These are phyloP conservation scores for Ptilonorhynchus violaceus DNA, from an alignment of 2,113 vertebrate species.

Conservation along the genomic window DNA sequence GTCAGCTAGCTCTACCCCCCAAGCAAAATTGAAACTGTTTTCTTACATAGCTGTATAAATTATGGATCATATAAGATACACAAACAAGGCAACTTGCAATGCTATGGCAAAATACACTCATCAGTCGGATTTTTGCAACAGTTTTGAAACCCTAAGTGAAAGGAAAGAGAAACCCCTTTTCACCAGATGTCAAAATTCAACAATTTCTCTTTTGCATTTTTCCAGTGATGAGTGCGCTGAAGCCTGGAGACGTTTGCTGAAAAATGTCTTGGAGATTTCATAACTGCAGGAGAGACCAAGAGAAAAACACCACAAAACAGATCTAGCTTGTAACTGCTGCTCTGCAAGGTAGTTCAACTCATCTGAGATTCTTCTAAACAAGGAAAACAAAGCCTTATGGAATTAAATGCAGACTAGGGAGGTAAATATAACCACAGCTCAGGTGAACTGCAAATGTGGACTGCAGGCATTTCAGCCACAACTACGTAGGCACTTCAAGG, in stretches of 20 bases:
- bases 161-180: background rate
- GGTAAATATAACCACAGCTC: background rate
- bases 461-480: background rate
- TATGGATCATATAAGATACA: background rate
- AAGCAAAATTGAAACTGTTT: background rate
- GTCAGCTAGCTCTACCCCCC: background rate
- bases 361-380: background rate
- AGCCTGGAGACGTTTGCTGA: background rate
- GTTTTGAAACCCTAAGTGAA: background rate
- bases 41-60: background rate
- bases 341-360: background rate
- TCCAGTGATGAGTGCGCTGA: accelerated
- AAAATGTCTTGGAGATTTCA: background rate
- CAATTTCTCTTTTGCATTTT: background rate
- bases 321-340: background rate
- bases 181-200: background rate
- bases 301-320: background rate
- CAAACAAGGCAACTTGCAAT: background rate
- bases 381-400: background rate
- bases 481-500: background rate
- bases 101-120: background rate
- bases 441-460: background rate
- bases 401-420: background rate
- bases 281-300: background rate
- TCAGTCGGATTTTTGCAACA: background rate